phyloP scores from a whole-genome alignment of 2,888 invertebrate species.

The Oligia strigilis region DNA sequence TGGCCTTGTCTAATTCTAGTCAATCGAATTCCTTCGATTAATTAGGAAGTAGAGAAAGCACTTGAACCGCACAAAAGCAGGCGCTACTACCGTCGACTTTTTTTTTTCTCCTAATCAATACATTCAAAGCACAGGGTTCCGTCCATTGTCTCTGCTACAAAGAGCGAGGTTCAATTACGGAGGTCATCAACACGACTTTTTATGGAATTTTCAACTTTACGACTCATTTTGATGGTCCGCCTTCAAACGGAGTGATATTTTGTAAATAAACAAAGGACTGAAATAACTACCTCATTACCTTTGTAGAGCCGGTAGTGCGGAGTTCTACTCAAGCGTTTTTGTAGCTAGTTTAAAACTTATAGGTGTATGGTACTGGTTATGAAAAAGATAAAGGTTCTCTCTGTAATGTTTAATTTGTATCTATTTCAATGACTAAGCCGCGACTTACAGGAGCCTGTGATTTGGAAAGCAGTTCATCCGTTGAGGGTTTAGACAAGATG shows the following conservation, averaged over 20 bases:
- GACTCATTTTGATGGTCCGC: constrained; percentile 90
- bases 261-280: constrained; percentile 90
- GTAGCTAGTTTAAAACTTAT: constrained; percentile 77
- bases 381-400: constrained; percentile 62
- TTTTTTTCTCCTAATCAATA: constrained; percentile 82
- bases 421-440: constrained; percentile 59
- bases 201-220: constrained; percentile 90
- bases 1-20: constrained; percentile 12
- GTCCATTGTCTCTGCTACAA: constrained; percentile 89
- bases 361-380: constrained; percentile 70
- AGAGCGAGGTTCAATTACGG: constrained; percentile 87
- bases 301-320: constrained; percentile 87
- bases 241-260: constrained; percentile 91
- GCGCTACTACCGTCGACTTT: constrained; percentile 55
- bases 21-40: constrained; percentile 30
- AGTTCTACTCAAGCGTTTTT: constrained; percentile 78
- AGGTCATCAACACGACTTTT: constrained; percentile 90
- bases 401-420: constrained; percentile 64
- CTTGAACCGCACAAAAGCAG: constrained; percentile 44
- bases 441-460: constrained; percentile 33
- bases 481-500: constrained; percentile 19
- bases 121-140: constrained; percentile 80
- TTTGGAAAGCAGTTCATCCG: constrained; percentile 22
- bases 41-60: constrained; percentile 51
- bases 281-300: constrained; percentile 90